phyloP scores from a whole-genome alignment of 2,888 invertebrate species.

The Drosophila sordidapex region DNA sequence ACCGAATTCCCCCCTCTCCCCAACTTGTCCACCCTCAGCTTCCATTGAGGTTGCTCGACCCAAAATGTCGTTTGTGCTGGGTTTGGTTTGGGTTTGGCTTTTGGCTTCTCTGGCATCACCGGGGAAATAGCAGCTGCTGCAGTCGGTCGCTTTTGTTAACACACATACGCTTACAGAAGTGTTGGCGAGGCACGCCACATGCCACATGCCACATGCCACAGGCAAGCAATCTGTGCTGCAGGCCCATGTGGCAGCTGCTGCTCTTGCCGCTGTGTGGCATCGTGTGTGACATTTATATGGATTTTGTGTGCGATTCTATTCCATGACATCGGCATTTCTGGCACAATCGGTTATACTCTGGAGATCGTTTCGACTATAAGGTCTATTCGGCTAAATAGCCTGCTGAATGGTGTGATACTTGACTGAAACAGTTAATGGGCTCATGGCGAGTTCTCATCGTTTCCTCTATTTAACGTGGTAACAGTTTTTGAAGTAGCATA shows the following conservation, averaged over 20 bases:
- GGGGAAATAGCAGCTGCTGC: conserved; percentile 37
- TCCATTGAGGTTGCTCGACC: conserved; percentile 39
- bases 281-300: conserved; percentile 62
- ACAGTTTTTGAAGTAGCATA: background rate
- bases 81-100: conserved; percentile 30
- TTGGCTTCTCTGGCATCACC: conserved; percentile 24
- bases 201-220: conserved; percentile 54
- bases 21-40: conserved; percentile 10
- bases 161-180: conserved; percentile 48
- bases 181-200: conserved; percentile 55
- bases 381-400: conserved; percentile 23
- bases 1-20: background rate
- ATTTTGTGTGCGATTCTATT: conserved; percentile 33
- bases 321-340: conserved; percentile 37
- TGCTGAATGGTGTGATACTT: conserved; percentile 24
- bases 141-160: conserved; percentile 22
- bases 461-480: background rate
- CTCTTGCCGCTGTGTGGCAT: conserved; percentile 34
- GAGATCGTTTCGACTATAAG: conserved; percentile 10
- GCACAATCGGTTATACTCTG: conserved; percentile 41
- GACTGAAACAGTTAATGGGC: conserved; percentile 17
- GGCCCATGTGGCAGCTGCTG: conserved; percentile 48
- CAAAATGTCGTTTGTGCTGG: conserved; percentile 51
- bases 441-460: conserved; percentile 4
- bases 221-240: conserved; percentile 61